Base-by-base conservation (phyloP, 2,113 vertebrate genomes). In the Sula dactylatra region DNA sequence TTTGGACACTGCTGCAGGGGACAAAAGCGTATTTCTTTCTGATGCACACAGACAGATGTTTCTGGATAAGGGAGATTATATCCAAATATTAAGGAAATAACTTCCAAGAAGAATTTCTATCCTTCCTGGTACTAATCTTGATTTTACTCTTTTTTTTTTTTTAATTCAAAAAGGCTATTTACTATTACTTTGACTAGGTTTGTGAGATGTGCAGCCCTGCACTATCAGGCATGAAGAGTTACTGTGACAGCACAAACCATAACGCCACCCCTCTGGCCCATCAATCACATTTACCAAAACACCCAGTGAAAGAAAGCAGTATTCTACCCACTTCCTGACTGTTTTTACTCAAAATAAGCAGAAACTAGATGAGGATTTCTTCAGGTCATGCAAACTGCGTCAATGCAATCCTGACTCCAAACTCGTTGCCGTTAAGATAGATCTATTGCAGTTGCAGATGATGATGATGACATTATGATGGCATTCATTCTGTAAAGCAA, bases 31-130 rank as follows among this genome's bases (percentile, higher is more conserved):
- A 64, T 88, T 91, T 86, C 64, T 91, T 90, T 74, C 88, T 87
- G 79, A 49, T 52, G 47, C 13, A 38, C 55, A 13, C 32, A 66
- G 40, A 73, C 12, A 32, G 70, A 85, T 84, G 55, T 62, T 91
- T 88, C 70, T 94, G 66, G 83, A 80, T 88, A 91, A 91, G 81
- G 58, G 55, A 73, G 76, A 65, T 87, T 79, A 82, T 64, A 87
- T 64, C 73, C 45, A 89, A 91, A 85, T 65, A 89, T 72, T 69
- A 82, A 72, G 70, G 54, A 89, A 96, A 90, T 58, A 42, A 69
- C 20, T 94, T 95, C 89, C 93, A 95, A 94, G 81, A 95, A 80
- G 10, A 80, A 76, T 85, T 72, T 85, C 38, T 80, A 1, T 70
- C 32, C 54, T 90, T 96, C n/a, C 54, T 87, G 29, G 54, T 76